These are phyloP conservation scores for Napeogenes sylphis DNA, from an alignment of 2,888 invertebrate genomes.

Conservation along the genomic window DNA sequence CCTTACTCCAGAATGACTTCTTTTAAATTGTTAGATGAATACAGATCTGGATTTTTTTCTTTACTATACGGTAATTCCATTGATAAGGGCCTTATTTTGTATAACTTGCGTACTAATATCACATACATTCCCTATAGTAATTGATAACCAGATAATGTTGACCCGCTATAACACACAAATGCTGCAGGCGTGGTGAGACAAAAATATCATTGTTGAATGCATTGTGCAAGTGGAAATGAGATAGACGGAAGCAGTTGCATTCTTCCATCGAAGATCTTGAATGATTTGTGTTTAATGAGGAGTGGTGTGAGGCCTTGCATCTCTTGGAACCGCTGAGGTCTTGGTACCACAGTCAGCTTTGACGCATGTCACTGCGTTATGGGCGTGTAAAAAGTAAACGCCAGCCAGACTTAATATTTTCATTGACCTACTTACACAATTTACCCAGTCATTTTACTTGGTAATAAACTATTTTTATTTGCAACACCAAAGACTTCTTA, in stretches of 20 bases:
- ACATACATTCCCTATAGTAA: background rate
- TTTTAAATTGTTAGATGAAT: too few relatives aligned
- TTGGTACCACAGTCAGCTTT: constrained; percentile 65
- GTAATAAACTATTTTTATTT: constrained; percentile 6
- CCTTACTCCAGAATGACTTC: too few relatives aligned
- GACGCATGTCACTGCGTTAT: constrained; percentile 75
- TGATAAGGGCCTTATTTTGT: too few relatives aligned
- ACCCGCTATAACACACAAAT: constrained; percentile 17
- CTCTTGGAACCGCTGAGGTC: constrained; percentile 50
- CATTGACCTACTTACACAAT: background rate
- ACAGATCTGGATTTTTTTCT: too few relatives aligned
- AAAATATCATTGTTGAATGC: constrained; percentile 10
- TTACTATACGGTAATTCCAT: too few relatives aligned
- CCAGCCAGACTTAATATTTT: constrained; percentile 1
- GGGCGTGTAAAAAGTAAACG: constrained; percentile 48
- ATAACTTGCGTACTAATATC: background rate
- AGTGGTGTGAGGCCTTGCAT: constrained; percentile 36
- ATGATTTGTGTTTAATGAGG: constrained; percentile 15
- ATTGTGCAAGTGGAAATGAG: constrained; percentile 17
- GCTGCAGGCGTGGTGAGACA: constrained; percentile 3
- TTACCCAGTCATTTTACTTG: background rate
- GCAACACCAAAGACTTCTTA: background rate
- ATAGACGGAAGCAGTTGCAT: constrained; percentile 6
- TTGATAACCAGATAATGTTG: constrained; percentile 4
- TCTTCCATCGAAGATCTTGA: constrained; percentile 13